phyloP scores from a whole-genome alignment of 2,113 vertebrate genomes.

The Balaeniceps rex region DNA sequence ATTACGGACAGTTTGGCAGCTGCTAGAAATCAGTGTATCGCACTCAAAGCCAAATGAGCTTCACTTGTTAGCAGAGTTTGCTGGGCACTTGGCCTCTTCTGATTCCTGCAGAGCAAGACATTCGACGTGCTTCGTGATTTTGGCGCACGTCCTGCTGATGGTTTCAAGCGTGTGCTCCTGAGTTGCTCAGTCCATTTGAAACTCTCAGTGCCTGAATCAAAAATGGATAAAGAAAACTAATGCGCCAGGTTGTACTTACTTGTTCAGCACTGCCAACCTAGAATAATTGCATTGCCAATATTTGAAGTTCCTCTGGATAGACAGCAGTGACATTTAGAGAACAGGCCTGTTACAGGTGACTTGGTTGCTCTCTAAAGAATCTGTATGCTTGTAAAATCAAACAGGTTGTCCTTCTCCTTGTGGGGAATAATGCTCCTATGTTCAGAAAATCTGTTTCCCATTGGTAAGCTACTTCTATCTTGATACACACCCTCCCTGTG shows the following conservation, averaged over 20 bases:
- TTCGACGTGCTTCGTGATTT: fast-evolving
- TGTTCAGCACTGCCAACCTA: background rate
- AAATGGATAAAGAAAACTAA: background rate
- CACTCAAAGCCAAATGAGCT: background rate
- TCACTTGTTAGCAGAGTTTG: background rate
- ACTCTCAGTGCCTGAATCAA: background rate
- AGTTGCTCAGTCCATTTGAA: background rate
- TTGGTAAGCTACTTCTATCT: background rate
- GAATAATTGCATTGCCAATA: background rate
- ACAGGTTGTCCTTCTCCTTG: background rate
- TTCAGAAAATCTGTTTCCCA: background rate
- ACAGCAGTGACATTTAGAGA: background rate
- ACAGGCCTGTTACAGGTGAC: background rate
- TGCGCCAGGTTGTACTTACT: background rate
- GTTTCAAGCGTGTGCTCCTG: background rate
- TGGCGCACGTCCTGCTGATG: background rate
- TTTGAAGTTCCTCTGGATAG: background rate
- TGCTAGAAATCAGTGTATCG: background rate
- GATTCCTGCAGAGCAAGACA: background rate
- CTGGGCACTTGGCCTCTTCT: background rate
- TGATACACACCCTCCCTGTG: background rate
- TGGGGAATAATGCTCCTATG: background rate
- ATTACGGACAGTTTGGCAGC: background rate
- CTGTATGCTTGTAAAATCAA: background rate
- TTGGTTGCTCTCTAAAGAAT: background rate